phyloP scores from a whole-genome alignment of 2,113 vertebrate species.

The Lagopus muta region DNA sequence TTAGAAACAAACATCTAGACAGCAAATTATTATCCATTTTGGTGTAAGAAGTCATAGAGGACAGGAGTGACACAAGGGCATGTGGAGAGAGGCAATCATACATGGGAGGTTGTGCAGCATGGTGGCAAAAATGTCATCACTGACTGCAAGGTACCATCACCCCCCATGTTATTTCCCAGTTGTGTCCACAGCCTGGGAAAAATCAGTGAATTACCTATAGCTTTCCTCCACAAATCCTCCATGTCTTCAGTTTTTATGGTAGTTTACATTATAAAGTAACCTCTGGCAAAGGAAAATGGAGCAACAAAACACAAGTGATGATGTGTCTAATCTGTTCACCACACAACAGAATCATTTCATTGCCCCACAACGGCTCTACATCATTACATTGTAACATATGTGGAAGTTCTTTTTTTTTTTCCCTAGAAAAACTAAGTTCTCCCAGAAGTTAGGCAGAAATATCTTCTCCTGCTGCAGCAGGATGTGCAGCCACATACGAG shows the following conservation, averaged over 20 bases:
- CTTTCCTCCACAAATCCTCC: slow-evolving; percentile 1
- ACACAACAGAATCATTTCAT: slow-evolving; percentile 36
- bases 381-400: neutral
- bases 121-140: neutral
- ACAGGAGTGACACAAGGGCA: accelerated
- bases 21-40: neutral
- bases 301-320: slow-evolving; percentile 39
- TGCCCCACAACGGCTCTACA: slow-evolving; percentile 7
- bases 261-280: slow-evolving; percentile 34
- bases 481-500: slow-evolving; percentile 14
- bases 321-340: slow-evolving; percentile 61
- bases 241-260: slow-evolving; percentile 3
- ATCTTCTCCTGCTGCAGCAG: slow-evolving; percentile 17
- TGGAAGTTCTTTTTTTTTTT: slow-evolving; percentile 2
- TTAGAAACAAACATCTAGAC: neutral
- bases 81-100: neutral
- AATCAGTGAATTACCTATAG: neutral
- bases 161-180: neutral
- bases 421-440: neutral
- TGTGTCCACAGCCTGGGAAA: neutral
- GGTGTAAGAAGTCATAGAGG: neutral
- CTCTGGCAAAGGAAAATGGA: slow-evolving; percentile 35
- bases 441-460: slow-evolving; percentile 47
- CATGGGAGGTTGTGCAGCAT: accelerated
- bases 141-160: neutral